Base-by-base conservation (phyloP, 2,888 invertebrate species). In the Lasius fuliginosus region DNA sequence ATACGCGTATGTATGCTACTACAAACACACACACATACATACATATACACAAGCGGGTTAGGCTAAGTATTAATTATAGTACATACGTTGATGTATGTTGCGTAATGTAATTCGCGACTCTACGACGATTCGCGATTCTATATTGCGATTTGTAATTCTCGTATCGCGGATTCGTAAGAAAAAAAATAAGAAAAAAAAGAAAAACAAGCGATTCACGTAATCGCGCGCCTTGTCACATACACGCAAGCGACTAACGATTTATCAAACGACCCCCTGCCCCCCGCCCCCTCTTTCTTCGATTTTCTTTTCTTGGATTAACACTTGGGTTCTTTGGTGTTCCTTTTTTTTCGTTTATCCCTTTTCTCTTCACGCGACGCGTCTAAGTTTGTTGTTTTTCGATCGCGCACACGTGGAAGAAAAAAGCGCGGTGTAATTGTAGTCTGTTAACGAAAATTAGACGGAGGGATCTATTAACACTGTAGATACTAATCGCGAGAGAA, bases 21-120 rank as follows among this genome's bases (percentile, higher is more conserved):
- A 62, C 8, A 74, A 8, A 30, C 30, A 74, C 18, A 73, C 3
- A 69, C 5, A 58, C 62, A 62, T 6, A 33, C 15, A 60, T 15
- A 60, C 60, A 68, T 30, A 49, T 2, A 58, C 30, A 60, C 36
- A 64, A 53, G 15, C 18, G 71, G 58, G 46, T 49, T 73, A 81
- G 60, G 12, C 27, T 81, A 81, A 73, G 79, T 36, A 71, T 58
- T 46, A 79, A 77, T 69, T 62, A 62, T 79, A 60, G 73, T 81
- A 73, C 79, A 81, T 73, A 81, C 79, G 46, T 79, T 79, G 79
- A 71, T 79, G 79, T 79, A 79, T 49, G 79, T 73, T 36, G 73
- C 73, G 79, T 81, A 73, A 81, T 60, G 46, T 73, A 81, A 81
- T 49, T 81, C 73, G 79, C 46, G 79, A 71, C 46, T 18, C 23